Percentiles rank a stretch among this genome's conserved stretches.
Conservation (phyloP, 2,888 invertebrate genomes). For the Acanthosepion lycidas region DNA sequence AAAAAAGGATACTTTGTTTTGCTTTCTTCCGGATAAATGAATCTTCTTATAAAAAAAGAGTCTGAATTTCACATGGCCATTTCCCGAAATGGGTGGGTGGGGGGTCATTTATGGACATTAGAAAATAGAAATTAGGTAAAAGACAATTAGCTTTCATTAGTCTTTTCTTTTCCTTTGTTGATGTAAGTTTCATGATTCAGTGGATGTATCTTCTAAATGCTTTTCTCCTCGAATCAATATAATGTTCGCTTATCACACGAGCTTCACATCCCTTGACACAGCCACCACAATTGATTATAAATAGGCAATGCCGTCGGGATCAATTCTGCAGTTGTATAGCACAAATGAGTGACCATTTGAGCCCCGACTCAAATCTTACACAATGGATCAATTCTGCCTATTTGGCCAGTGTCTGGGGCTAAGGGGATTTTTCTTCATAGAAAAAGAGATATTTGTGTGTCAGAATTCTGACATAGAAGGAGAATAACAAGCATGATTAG, state of each 20-base stretch:
- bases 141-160: neutral
- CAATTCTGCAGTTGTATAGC: neutral
- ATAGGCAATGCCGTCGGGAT: neutral
- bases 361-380: neutral
- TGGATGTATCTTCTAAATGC: neutral
- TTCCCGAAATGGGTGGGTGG: too few relatives aligned
- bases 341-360: neutral
- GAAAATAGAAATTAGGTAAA: neutral
- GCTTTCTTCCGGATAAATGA: too few relatives aligned
- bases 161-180: neutral
- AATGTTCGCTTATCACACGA: neutral
- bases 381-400: neutral
- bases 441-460: neutral
- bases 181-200: neutral
- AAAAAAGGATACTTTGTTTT: too few relatives aligned
- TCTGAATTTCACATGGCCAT: too few relatives aligned
- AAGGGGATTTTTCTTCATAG: neutral
- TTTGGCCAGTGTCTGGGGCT: neutral
- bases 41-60: too few relatives aligned
- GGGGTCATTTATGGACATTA: neutral
- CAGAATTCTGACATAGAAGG: neutral
- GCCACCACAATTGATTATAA: neutral
- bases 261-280: neutral
- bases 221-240: neutral
- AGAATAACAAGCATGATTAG: neutral